These are phyloP conservation scores for Caradrina kadenii DNA, from an alignment of 2,888 invertebrate species.

Conservation along the genomic window DNA sequence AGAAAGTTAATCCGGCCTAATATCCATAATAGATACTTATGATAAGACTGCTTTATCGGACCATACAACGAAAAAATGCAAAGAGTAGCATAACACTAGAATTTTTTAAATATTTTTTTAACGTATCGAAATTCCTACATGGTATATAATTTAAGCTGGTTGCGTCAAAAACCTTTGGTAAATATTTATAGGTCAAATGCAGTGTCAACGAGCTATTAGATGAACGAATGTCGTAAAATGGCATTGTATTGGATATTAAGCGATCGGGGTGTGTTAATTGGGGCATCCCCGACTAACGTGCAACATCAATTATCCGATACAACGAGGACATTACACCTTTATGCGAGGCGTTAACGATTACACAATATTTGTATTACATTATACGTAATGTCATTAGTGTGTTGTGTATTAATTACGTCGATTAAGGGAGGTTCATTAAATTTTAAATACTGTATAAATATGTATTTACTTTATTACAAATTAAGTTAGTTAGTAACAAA, in stretches of 20 bases:
- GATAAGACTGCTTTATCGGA: background rate
- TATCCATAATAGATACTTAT: slow-evolving; percentile 2
- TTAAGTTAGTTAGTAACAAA: slow-evolving; percentile 6
- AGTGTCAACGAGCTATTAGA: slow-evolving; percentile 73
- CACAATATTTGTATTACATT: slow-evolving; percentile 59
- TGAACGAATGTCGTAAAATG: slow-evolving; percentile 76
- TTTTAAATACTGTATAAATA: slow-evolving; percentile 35
- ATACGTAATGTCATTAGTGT: slow-evolving; percentile 51
- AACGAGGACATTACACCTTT: slow-evolving; percentile 61
- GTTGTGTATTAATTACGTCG: slow-evolving; percentile 52
- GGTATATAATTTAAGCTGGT: background rate
- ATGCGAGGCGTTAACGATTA: slow-evolving; percentile 43
- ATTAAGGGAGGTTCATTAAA: slow-evolving; percentile 37
- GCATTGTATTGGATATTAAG: slow-evolving; percentile 77
- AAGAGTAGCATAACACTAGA: too few relatives aligned
- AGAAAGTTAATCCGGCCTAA: background rate
- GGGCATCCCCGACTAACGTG: slow-evolving; percentile 66
- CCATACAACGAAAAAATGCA: background rate
- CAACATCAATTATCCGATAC: slow-evolving; percentile 64
- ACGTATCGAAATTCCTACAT: background rate
- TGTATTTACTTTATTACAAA: slow-evolving; percentile 3
- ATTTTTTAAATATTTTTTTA: background rate
- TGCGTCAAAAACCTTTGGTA: slow-evolving; percentile 5
- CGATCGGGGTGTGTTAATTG: slow-evolving; percentile 76
- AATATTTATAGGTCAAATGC: slow-evolving; percentile 53